Base-by-base conservation (phyloP, 1,140 invertebrate species). In the Nasonia vitripennis region DNA sequence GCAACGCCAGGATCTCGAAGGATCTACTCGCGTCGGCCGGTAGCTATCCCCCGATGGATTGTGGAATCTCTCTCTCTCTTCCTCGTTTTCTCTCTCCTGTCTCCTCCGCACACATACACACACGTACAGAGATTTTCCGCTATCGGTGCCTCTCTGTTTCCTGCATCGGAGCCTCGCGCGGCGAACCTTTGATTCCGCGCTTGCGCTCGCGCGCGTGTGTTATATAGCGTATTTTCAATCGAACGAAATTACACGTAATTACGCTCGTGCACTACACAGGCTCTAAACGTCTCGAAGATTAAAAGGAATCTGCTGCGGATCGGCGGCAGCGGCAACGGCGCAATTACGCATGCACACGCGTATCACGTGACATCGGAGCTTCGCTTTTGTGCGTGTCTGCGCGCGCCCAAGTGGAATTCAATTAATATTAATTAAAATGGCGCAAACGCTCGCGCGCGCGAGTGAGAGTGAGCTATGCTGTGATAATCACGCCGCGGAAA, bases 351-450 rank as follows among this genome's bases (percentile, higher is more conserved):
- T 87, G 84, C 87, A 86, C 87, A 86, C 86, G 84, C 87, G 84
- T 87, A 73, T 83, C 85, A 68, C 79, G 80, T 85, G 88, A 89
- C 89, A 88, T 89, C 86, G 85, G 41, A 51, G 14, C 48, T 51
- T 17, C 41, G 55, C 41, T 45, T 27, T 71, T 70, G n/a, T 55
- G 71, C 80, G 75, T 75, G 62, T 62, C 20, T 6, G 20, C 4
- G 75, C 37, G 7, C 82, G 80, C 74, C 81, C 79, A 88, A 88
- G 78, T 83, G 81, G 48, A 81, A 87, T 89, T 90, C 90, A 90
- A 91, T 91, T 90, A 91, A 91, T 91, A 90, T 91, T 91, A 90
- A 91, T 90, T 90, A 90, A 90, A 91, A 90, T 83, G 62, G 71
- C 48, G 48, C 41, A 7, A 10, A 45, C 41, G 41, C 34, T 37